Evolutionary conservation across 2,888 invertebrate genomes (phyloP).

Genomic region (Unio delphinus): DNA sequence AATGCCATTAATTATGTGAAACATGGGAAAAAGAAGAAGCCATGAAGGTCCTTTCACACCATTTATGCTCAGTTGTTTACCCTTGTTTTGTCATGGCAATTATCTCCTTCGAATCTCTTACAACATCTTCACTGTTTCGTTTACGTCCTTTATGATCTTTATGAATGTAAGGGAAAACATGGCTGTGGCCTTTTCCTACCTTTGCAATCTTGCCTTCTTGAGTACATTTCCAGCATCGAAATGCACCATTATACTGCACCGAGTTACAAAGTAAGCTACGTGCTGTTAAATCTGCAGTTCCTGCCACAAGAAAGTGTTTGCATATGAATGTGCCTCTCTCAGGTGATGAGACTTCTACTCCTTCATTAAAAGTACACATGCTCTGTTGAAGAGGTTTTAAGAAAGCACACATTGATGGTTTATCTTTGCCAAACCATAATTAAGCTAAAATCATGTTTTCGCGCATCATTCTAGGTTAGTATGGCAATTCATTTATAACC

Average conservation of each 20-base stretch:
- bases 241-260: conserved; percentile 17
- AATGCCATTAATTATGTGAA: background rate
- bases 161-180: conserved; percentile 8
- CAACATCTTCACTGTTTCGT: conserved; percentile 1
- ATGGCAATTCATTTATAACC: conserved; percentile 20
- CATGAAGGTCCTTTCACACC: background rate
- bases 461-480: conserved; percentile 11
- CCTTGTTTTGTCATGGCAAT: background rate
- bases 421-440: conserved; percentile 8
- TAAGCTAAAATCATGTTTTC: conserved; percentile 16
- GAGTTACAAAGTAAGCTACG: conserved; percentile 11
- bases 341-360: conserved; percentile 1
- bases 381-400: conserved; percentile 8
- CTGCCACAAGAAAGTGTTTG: conserved; percentile 6
- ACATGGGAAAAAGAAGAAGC: too few species aligned
- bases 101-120: conserved; percentile 1
- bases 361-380: background rate
- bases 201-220: conserved; percentile 8
- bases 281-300: conserved; percentile 15
- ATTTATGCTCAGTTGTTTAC: conserved; percentile 14
- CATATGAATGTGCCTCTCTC: conserved; percentile 4
- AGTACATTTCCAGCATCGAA: conserved; percentile 13
- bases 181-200: conserved; percentile 10
- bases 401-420: conserved; percentile 3
- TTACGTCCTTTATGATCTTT: conserved; percentile 6